These are phyloP conservation scores for Coluber constrictor DNA, from an alignment of 2,797 vertebrate species.

Conservation along the genomic window DNA sequence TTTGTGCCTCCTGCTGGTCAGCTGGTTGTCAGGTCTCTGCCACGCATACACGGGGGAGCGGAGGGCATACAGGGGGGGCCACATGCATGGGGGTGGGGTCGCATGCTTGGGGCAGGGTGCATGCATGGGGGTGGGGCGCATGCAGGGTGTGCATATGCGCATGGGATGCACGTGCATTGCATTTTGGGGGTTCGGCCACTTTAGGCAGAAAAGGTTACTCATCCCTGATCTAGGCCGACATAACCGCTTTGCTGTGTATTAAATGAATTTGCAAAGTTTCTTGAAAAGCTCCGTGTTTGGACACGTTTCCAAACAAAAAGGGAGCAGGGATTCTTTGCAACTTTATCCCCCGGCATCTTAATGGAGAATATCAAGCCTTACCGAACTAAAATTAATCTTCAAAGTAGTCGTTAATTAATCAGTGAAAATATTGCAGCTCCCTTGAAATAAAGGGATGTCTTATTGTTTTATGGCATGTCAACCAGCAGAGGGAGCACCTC, in stretches of 20 bases:
- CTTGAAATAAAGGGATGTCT: background rate
- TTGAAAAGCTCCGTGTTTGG: background rate
- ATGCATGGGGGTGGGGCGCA: too few species aligned
- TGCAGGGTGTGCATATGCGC: too few species aligned
- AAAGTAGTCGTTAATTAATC: background rate
- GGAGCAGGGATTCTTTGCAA: background rate
- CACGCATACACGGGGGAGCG: too few species aligned
- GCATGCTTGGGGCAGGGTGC: too few species aligned
- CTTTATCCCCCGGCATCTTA: background rate
- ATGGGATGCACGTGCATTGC: too few species aligned
- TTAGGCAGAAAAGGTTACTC: too few species aligned
- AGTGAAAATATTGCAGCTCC: background rate
- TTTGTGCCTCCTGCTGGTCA: too few species aligned
- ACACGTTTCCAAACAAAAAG: background rate
- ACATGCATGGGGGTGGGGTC: too few species aligned
- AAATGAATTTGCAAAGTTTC: background rate
- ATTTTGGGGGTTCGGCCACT: too few species aligned
- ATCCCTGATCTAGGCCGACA: background rate
- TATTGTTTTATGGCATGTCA: slow-evolving; percentile 36
- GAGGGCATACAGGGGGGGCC: too few species aligned
- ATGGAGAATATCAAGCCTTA: background rate
- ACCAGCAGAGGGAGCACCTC: slow-evolving; percentile 60
- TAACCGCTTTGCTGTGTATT: background rate
- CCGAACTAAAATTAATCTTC: background rate
- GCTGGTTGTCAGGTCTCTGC: too few species aligned